Evolutionary conservation across 2,888 invertebrate genomes (phyloP).

Genomic region (Cenopis cana): DNA sequence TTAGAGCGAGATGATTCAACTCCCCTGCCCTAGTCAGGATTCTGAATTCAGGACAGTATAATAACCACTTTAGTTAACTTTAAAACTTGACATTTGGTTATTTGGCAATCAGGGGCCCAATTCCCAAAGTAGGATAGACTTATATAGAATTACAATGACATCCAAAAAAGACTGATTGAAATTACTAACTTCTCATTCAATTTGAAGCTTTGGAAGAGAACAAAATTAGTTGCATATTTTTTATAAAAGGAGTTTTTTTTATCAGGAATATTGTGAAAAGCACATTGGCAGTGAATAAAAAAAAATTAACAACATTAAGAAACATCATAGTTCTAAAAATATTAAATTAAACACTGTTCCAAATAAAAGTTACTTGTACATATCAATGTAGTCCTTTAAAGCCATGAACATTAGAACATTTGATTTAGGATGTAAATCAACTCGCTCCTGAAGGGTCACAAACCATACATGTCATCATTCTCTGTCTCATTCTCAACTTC

Average conservation of each 20-base stretch:
- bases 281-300: not conserved
- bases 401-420: constrained; percentile 28
- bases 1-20: no score
- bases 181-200: no score
- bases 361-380: constrained; percentile 1
- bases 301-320: not conserved
- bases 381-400: constrained; percentile 25
- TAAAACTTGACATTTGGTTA: not conserved
- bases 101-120: no score
- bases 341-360: constrained; percentile 2
- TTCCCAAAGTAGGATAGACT: no score
- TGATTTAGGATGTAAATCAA: constrained; percentile 40
- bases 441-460: constrained; percentile 53
- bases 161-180: no score
- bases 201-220: not conserved
- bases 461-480: constrained; percentile 60
- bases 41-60: no score
- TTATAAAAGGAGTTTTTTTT: not conserved
- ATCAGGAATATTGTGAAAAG: not conserved
- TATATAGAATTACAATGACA: no score
- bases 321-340: constrained; percentile 1
- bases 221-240: not conserved
- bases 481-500: constrained; percentile 57
- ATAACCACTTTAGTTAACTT: no score
- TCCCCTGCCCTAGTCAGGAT: no score